Base-by-base conservation (phyloP, 2,888 invertebrate genomes). In the Apodemia hepburni region DNA sequence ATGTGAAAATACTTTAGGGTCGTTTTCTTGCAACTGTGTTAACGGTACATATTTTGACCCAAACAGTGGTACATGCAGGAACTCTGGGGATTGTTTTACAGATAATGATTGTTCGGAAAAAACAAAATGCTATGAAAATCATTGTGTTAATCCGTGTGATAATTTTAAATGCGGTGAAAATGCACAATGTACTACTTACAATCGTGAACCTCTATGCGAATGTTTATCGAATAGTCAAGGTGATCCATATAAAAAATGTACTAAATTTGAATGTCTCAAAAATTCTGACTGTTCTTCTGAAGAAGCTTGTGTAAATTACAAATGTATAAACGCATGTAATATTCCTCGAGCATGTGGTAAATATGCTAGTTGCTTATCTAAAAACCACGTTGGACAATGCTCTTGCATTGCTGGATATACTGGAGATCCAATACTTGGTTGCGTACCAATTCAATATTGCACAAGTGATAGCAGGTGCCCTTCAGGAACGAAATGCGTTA, bases 391-490 rank as follows among this genome's bases (percentile, higher is more conserved):
- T 59, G 96, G 96, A 0, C 92, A 96, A 47, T 98, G 98, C 77
- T 93, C 94, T n/a, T 98, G 98, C 79, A 93, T 95, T 71, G 92
- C 96, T 29, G 97, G 97, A 58, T 96, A 94, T 68, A 97, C 97
- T 0, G 97, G 97, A 33, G 96, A 97, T 84, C 96, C 98, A 12
- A 95, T 96, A 66, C 92, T 97, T 66, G 97, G 97, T 15, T 98
- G 98, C 77, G 94, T 96, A 33, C 93, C 95, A 1, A 92, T 98
- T 61, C 96, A 97, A 73, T 97, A 96, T 74, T 98, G 98, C 75
- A 94, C 94, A 59, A 92, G 93, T 63, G 97, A 97, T 69, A 93
- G 90, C 51, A 96, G 97, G 77, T 98, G 98, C 79, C 94, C 97
- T 0, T 93, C 96, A 2, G 97, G 97, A 61, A 96, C 97, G 12